Conservation (phyloP, 2,797 vertebrate species). For the Ctenochaetus hawaiiensis region DNA sequence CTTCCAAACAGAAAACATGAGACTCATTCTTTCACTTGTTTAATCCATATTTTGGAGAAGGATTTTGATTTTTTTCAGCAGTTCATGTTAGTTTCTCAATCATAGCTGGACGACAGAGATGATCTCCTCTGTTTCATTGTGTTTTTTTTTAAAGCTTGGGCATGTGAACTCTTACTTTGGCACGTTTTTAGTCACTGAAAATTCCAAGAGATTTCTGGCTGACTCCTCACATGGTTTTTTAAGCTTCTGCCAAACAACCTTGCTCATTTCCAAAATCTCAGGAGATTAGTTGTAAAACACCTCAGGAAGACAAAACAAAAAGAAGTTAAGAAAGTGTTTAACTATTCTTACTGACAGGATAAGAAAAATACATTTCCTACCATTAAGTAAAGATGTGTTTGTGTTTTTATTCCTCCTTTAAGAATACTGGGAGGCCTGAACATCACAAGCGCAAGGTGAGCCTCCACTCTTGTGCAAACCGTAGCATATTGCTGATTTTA, state of each 20-base stretch:
- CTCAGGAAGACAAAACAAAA: not conserved
- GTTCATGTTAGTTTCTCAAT: slow-evolving; percentile 7
- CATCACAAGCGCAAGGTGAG: slow-evolving; percentile 84
- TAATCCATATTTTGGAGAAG: not conserved
- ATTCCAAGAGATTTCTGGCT: slow-evolving; percentile 45
- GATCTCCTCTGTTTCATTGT: slow-evolving; percentile 9
- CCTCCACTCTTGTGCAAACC: slow-evolving; percentile 61
- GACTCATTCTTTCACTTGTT: slow-evolving; percentile 9
- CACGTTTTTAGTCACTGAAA: slow-evolving; percentile 38
- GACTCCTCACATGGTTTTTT: slow-evolving; percentile 38
- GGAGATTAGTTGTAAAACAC: not conserved
- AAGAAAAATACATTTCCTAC: slow-evolving; percentile 12
- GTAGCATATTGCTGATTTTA: slow-evolving; percentile 39
- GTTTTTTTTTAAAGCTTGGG: slow-evolving; percentile 22
- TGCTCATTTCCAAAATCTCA: slow-evolving; percentile 21
- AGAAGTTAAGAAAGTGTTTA: slow-evolving; percentile 20
- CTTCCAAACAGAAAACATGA: slow-evolving; percentile 12
- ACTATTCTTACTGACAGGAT: slow-evolving; percentile 7
- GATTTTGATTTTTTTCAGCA: slow-evolving; percentile 2
- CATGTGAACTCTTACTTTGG: slow-evolving; percentile 47
- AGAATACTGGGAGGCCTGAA: slow-evolving; percentile 82
- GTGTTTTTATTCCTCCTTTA: slow-evolving; percentile 79
- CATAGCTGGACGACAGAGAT: not conserved
- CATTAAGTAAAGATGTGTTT: slow-evolving; percentile 70
- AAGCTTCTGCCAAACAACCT: slow-evolving; percentile 46